Conservation (phyloP, 2,797 vertebrate genomes). For the Cyprinella venusta region DNA sequence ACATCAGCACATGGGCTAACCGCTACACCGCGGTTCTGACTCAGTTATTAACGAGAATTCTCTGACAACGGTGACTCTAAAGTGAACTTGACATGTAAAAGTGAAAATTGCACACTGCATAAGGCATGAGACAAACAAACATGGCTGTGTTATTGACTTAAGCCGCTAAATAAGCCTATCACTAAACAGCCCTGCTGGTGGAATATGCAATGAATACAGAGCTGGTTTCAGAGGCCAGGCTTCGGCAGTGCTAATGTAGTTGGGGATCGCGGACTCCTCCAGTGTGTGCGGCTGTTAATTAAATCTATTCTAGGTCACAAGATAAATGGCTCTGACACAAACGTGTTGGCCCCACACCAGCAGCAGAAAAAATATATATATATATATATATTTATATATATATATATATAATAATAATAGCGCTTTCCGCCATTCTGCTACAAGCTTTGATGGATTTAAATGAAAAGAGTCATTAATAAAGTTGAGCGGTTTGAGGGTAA, state of each 20-base stretch:
- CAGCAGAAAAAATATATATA: conserved; percentile 20
- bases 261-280: conserved; percentile 47
- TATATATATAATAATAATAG: conserved; percentile 54
- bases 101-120: conserved; percentile 51
- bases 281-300: conserved; percentile 64
- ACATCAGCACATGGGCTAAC: neutral
- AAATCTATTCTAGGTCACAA: conserved; percentile 69
- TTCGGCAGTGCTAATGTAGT: conserved; percentile 48
- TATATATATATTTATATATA: conserved; percentile 1
- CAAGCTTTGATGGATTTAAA: conserved; percentile 66
- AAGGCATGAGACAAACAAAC: conserved; percentile 32
- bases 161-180: conserved; percentile 22
- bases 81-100: conserved; percentile 34
- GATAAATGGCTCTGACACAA: conserved; percentile 64
- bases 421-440: conserved; percentile 60
- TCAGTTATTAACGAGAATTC: neutral
- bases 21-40: neutral
- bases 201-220: conserved; percentile 16
- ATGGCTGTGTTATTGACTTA: neutral
- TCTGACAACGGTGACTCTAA: conserved; percentile 12
- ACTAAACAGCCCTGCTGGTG: conserved; percentile 10
- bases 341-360: conserved; percentile 61
- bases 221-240: conserved; percentile 39
- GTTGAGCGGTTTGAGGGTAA: conserved; percentile 64
- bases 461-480: conserved; percentile 67